These are phyloP conservation scores for Eilema caniola DNA, from an alignment of 2,888 invertebrate genomes.

Conservation along the genomic window DNA sequence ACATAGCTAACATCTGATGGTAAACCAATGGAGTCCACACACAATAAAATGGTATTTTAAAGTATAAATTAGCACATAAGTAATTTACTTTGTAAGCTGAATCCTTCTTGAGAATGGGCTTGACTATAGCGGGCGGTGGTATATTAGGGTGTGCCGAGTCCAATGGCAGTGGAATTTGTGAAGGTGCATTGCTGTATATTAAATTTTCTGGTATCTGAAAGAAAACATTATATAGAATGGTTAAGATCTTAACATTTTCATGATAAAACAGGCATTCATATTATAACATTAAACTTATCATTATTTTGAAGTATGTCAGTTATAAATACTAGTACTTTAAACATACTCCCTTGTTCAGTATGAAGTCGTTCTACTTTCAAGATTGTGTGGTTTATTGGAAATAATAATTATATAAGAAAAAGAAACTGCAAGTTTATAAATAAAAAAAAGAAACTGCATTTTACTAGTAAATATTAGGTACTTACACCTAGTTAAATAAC, in stretches of 20 bases:
- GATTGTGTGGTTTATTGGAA: too few relatives aligned
- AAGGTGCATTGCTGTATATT: constrained; percentile 80
- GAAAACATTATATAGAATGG: neutral
- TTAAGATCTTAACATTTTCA: neutral
- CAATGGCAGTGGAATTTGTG: constrained; percentile 87
- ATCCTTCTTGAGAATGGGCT: constrained; percentile 92
- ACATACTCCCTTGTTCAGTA: too few relatives aligned
- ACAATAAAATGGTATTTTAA: neutral
- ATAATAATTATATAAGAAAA: neutral
- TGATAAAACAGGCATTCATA: neutral
- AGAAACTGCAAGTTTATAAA: neutral
- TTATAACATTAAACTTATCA: too few relatives aligned
- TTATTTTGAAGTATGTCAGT: neutral
- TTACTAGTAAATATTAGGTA: neutral
- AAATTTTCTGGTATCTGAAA: constrained; percentile 84
- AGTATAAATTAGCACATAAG: neutral
- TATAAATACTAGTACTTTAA: too few relatives aligned
- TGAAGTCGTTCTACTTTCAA: too few relatives aligned
- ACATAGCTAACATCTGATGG: too few relatives aligned
- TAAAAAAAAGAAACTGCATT: neutral
- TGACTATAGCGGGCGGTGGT: constrained; percentile 74
- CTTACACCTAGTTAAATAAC: neutral
- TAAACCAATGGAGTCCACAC: too few relatives aligned
- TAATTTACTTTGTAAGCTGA: constrained; percentile 83
- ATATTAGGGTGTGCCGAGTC: constrained; percentile 68